These are phyloP conservation scores for Lates japonicus DNA, from an alignment of 2,797 vertebrate genomes.

Conservation along the genomic window DNA sequence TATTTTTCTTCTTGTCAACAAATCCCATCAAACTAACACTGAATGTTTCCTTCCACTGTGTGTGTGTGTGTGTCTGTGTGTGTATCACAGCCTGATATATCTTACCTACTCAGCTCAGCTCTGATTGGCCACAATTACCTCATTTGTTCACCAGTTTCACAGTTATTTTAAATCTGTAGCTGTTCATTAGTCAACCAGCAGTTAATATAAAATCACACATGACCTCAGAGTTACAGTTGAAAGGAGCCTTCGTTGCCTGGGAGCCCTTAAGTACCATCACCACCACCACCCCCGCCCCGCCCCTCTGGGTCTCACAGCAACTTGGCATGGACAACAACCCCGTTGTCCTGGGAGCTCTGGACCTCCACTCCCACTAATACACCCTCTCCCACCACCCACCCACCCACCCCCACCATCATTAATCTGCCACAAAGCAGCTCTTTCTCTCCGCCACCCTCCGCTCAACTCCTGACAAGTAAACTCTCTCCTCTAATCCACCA, in stretches of 20 bases:
- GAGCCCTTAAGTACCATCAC: slow-evolving; percentile 10
- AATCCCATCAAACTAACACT: too few relatives aligned
- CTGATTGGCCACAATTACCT: too few relatives aligned
- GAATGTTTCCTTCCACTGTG: too few relatives aligned
- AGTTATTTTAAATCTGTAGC: too few relatives aligned
- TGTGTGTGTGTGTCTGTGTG: too few relatives aligned
- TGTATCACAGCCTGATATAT: too few relatives aligned
- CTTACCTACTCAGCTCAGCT: too few relatives aligned
- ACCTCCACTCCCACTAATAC: slow-evolving; percentile 22
- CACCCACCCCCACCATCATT: slow-evolving; percentile 8
- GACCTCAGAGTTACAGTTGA: background rate
- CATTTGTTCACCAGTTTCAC: too few relatives aligned
- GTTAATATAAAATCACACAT: background rate
- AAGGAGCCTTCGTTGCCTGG: slow-evolving; percentile 9
- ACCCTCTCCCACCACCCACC: background rate
- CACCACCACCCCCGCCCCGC: background rate
- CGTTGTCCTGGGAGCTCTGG: slow-evolving; percentile 45
- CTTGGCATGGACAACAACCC: slow-evolving; percentile 57
- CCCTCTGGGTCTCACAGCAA: slow-evolving; percentile 50
- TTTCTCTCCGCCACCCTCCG: slow-evolving; percentile 41
- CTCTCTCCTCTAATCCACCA: slow-evolving; percentile 4
- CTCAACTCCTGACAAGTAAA: background rate
- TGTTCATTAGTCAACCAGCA: too few relatives aligned
- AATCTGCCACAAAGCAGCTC: slow-evolving; percentile 68
- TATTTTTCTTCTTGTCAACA: too few relatives aligned